Base-by-base conservation (phyloP, 2,797 vertebrate species). In the Urophycis tenuis region DNA sequence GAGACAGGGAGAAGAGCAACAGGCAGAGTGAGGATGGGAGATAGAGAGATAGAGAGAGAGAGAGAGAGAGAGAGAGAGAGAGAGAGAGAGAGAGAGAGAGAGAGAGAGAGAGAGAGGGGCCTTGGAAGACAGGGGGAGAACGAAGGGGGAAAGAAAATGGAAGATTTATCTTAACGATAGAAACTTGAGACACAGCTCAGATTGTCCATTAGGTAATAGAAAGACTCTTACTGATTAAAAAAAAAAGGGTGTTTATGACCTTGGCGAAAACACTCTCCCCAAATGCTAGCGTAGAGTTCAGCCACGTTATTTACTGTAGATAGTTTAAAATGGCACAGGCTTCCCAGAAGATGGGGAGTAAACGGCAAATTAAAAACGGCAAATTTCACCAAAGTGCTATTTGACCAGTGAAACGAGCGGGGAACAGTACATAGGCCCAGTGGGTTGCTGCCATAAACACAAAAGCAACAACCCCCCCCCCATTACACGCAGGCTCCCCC, bases 1-100 rank as follows among this genome's bases (percentile, higher is more conserved):
- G 25, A 60, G 22, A 60, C 53, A 11, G 19, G 45, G 72, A 77
- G 80, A 80, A 76, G 70, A 3, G 33, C 70, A 74, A 34, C 82
- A 49, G 45, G 5, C 15, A 49, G 17, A 53, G 77, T n/a, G n/a
- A 41, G 39, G 2, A 30, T n/a, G 14, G 15, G 45, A 30, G 25
- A n/a, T n/a, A n/a, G n/a, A n/a, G n/a, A n/a, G n/a, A n/a, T n/a
- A 30, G 25, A 32, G 17, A n/a, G 12, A 22, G 19, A 35, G 49
- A 31, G 31, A 36, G 15, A 31, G n/a, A 32, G 31, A 33, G 41
- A 15, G 36, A 33, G 71, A 34, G 8, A 34, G 72, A 29, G 33
- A 4, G 9, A 35, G 10, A 25, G 29, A 34, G 22, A n/a, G 31
- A 69, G 60, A 29, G 17, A 10, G 29, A 36, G 64, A 49, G 22